Conservation (phyloP, 2,888 invertebrate species). For the Isoperla grammatica region DNA sequence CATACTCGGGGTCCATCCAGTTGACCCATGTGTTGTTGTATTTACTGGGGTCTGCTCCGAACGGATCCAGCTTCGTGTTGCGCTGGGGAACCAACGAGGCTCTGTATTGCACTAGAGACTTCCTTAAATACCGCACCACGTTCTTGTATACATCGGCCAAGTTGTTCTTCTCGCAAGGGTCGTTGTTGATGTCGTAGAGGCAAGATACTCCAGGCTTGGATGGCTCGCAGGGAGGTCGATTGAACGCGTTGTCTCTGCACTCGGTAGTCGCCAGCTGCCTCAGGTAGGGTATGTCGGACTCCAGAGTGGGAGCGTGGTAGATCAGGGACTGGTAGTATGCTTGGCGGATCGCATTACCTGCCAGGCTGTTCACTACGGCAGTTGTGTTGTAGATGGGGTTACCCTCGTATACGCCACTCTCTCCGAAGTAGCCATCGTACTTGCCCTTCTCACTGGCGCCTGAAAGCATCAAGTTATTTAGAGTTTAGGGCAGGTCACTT, state of each 20-base stretch:
- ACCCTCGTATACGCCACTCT: slow-evolving; percentile 41
- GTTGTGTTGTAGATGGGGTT: slow-evolving; percentile 43
- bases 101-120: slow-evolving; percentile 48
- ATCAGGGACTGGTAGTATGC: slow-evolving; percentile 35
- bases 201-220: slow-evolving; percentile 41
- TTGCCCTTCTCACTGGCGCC: slow-evolving; percentile 38
- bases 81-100: slow-evolving; percentile 50
- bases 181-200: slow-evolving; percentile 67
- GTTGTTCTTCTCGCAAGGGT: slow-evolving; percentile 76
- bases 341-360: slow-evolving; percentile 40
- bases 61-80: slow-evolving; percentile 50
- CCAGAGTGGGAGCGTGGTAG: slow-evolving; percentile 34
- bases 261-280: slow-evolving; percentile 43
- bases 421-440: slow-evolving; percentile 46
- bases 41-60: slow-evolving; percentile 59
- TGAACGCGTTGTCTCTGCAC: slow-evolving; percentile 35
- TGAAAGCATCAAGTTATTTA: no score
- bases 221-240: slow-evolving; percentile 19
- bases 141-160: slow-evolving; percentile 44
- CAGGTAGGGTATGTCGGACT: slow-evolving; percentile 41
- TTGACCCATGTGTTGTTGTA: slow-evolving; percentile 69
- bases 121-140: slow-evolving; percentile 48
- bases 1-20: slow-evolving; percentile 44
- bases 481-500: not conserved
- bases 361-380: slow-evolving; percentile 43